Percentiles rank a stretch among this genome's conserved stretches.
These are phyloP conservation scores for Lordiphosa andalusiaca DNA, from an alignment of 2,888 invertebrate genomes.

Conservation along the genomic window DNA sequence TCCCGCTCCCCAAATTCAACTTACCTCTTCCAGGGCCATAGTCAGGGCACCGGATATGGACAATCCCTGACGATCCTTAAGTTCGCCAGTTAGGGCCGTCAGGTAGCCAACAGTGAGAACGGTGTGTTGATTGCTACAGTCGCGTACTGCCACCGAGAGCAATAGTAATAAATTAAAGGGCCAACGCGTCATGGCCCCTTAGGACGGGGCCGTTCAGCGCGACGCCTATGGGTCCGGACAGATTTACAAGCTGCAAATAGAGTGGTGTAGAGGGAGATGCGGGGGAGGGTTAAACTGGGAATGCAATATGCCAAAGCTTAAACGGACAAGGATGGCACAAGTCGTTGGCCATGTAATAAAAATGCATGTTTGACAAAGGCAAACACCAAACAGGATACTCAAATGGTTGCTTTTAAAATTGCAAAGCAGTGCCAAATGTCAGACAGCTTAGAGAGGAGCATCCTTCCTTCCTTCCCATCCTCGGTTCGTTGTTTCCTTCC, in stretches of 20 bases:
- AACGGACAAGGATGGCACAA: constrained; percentile 13
- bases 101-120: constrained; percentile 91
- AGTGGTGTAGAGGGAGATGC: neutral
- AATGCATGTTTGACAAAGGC: constrained; percentile 42
- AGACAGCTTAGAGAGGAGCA: too few relatives aligned
- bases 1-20: too few relatives aligned
- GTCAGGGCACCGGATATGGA: constrained; percentile 94
- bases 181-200: constrained; percentile 82
- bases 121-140: constrained; percentile 79
- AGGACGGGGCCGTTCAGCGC: constrained; percentile 84
- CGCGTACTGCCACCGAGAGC: constrained; percentile 83
- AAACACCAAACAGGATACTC: constrained; percentile 24
- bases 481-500: too few relatives aligned
- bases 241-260: constrained; percentile 79
- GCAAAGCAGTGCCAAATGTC: too few relatives aligned
- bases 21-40: constrained; percentile 91
- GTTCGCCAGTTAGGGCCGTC: constrained; percentile 89
- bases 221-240: constrained; percentile 81
- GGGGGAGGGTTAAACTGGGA: constrained; percentile 6
- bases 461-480: too few relatives aligned
- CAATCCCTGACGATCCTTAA: constrained; percentile 90
- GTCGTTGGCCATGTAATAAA: constrained; percentile 14
- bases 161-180: constrained; percentile 83
- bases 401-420: neutral
- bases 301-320: constrained; percentile 20